Evolutionary conservation across 2,888 invertebrate genomes (phyloP).

Genomic region (Piscicola geometra): DNA sequence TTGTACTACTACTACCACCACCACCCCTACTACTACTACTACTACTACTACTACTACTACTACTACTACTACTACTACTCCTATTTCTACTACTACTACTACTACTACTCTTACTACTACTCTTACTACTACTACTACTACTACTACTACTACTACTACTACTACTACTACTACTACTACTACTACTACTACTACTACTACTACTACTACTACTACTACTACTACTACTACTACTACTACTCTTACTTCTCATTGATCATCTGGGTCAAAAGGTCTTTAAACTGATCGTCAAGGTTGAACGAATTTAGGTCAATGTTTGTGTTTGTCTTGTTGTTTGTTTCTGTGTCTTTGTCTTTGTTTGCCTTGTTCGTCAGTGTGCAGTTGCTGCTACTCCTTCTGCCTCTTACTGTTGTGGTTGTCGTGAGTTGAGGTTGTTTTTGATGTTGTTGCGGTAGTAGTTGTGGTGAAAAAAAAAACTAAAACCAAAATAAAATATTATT

Average conservation of each 20-base stretch:
- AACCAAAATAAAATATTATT: no score
- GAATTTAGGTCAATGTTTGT: background rate
- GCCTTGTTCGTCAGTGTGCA: no score
- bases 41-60: background rate
- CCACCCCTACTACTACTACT: background rate
- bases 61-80: background rate
- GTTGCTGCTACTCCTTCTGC: background rate
- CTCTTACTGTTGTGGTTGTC: no score
- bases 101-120: background rate
- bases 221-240: no score
- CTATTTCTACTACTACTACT: background rate
- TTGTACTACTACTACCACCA: no score
- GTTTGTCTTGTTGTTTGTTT: background rate
- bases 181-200: background rate
- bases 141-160: background rate
- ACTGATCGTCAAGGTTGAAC: background rate
- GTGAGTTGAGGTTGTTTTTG: no score
- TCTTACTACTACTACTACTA: background rate
- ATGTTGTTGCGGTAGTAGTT: no score
- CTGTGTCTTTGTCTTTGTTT: background rate
- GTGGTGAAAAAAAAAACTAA: no score
- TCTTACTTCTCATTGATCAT: background rate
- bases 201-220: background rate
- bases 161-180: background rate
- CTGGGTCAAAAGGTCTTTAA: background rate